A percentile compares a stretch with the other conserved stretches of the same genome.
phyloP scores from a whole-genome alignment of 2,797 vertebrate genomes.

The Clarias laeviceps region DNA sequence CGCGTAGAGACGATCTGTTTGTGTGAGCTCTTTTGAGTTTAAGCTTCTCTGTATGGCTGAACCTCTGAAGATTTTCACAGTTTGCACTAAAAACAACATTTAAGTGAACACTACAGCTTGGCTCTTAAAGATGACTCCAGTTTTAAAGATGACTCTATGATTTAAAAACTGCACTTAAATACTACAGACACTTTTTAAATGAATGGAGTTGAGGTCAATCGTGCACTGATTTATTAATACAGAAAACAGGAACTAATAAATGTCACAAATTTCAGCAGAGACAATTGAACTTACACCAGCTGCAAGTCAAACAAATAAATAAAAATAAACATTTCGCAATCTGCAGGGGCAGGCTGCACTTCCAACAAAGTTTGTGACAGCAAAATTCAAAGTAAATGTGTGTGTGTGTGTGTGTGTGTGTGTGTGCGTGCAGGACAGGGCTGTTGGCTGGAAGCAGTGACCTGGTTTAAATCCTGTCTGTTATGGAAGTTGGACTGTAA shows the following conservation, averaged over 20 bases:
- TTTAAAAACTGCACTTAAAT: not conserved
- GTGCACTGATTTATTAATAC: not conserved
- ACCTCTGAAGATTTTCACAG: not conserved
- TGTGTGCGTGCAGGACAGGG: slow-evolving; percentile 47
- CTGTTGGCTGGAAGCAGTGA: slow-evolving; percentile 56
- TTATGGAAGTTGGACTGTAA: slow-evolving; percentile 45
- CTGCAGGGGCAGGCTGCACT: not conserved
- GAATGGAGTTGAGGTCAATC: not conserved
- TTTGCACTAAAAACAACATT: not conserved
- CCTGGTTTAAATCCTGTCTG: slow-evolving; percentile 53
- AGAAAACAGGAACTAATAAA: not conserved
- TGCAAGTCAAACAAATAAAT: not conserved
- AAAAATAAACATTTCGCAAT: not conserved
- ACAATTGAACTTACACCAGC: not conserved
- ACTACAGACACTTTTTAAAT: not conserved
- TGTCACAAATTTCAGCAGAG: not conserved
- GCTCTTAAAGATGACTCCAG: not conserved
- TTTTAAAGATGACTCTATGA: not conserved
- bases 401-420: slow-evolving; percentile 50
- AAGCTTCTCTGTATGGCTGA: not conserved
- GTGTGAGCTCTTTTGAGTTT: slow-evolving; percentile 30
- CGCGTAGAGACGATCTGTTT: slow-evolving; percentile 7
- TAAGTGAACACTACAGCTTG: not conserved
- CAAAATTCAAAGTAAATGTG: slow-evolving; percentile 32
- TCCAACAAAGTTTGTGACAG: slow-evolving; percentile 33